Conservation (phyloP, 2,888 invertebrate genomes). For the Augochlorella aurata region DNA sequence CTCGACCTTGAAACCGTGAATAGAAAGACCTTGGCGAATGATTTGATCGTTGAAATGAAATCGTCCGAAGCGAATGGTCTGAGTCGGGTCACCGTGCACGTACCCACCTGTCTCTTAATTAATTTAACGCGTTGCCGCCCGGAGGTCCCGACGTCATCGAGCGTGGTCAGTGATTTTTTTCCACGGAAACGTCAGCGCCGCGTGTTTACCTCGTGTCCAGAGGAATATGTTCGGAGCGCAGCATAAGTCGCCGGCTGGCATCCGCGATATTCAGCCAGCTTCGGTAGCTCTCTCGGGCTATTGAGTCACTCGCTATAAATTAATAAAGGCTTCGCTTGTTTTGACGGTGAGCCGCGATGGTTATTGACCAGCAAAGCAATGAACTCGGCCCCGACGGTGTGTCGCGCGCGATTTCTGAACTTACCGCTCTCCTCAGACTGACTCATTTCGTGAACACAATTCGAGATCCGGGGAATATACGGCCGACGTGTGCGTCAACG, state of each 20-base stretch:
- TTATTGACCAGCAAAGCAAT: slow-evolving; percentile 68
- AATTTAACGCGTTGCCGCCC: too few species aligned
- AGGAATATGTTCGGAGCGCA: neutral
- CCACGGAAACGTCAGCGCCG: neutral
- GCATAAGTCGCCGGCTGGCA: neutral
- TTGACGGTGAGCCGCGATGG: slow-evolving; percentile 67
- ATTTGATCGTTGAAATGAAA: too few species aligned
- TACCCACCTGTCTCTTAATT: too few species aligned
- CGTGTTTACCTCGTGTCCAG: neutral
- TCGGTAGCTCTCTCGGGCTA: slow-evolving; percentile 56
- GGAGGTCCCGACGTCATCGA: neutral
- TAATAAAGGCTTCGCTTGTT: slow-evolving; percentile 64
- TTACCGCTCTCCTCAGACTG: neutral
- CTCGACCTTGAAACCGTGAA: too few species aligned
- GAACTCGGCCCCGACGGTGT: slow-evolving; percentile 51
- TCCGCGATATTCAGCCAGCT: slow-evolving; percentile 29
- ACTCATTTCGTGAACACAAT: neutral
- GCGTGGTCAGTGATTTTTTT: neutral
- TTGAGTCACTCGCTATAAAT: slow-evolving; percentile 65
- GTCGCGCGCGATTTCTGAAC: slow-evolving; percentile 47
- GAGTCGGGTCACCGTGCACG: too few species aligned
- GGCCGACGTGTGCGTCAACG: neutral
- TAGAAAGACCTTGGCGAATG: too few species aligned
- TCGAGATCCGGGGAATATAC: neutral
- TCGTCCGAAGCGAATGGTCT: too few species aligned